Evolutionary conservation across 2,113 vertebrate species (phyloP).

Genomic region (Octodon degus): DNA sequence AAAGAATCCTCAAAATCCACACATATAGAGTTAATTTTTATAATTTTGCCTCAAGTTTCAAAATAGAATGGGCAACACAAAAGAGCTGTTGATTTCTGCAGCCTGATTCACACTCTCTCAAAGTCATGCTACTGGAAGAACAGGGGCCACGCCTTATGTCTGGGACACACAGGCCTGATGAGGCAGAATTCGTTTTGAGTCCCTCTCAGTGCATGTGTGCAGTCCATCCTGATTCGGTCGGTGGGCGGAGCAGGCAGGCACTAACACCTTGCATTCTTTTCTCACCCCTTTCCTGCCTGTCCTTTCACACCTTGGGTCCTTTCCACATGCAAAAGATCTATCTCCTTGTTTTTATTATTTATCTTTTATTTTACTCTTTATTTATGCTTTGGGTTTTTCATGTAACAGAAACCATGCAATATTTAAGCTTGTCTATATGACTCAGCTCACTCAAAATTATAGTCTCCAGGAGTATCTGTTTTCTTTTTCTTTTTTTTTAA

Average conservation of each 20-base stretch:
- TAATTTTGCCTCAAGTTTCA: constrained; percentile 41
- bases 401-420: not conserved
- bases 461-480: not conserved
- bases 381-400: not conserved
- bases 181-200: not conserved
- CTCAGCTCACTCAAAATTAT: not conserved
- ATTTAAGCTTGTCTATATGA: not conserved
- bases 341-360: not conserved
- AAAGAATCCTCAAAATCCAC: constrained; percentile 22
- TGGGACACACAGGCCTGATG: not conserved
- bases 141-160: not conserved
- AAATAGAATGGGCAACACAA: not conserved
- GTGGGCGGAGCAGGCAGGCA: not conserved
- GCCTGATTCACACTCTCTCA: not conserved
- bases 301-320: not conserved
- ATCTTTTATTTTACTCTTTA: not conserved
- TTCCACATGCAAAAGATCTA: not conserved
- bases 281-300: not conserved
- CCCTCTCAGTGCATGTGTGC: not conserved
- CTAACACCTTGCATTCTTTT: not conserved
- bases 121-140: not conserved
- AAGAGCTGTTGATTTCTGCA: constrained; percentile 1
- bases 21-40: constrained; percentile 36
- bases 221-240: not conserved
- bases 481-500: no score